Base-by-base conservation (phyloP, 1,140 invertebrate genomes). In the Neodiprion lecontei region DNA sequence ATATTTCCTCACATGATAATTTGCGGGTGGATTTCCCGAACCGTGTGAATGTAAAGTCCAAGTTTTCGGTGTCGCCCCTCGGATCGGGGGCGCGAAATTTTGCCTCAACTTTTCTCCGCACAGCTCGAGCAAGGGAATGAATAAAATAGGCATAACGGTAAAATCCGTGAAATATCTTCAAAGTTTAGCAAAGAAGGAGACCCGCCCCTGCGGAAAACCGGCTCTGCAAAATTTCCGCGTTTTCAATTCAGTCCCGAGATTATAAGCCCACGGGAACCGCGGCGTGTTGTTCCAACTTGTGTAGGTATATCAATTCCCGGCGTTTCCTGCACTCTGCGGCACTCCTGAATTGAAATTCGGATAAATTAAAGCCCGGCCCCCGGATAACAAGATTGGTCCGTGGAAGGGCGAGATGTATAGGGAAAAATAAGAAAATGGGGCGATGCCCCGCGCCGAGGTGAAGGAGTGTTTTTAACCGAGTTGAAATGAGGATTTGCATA, bases 401-500 rank as follows among this genome's bases (percentile, higher is more conserved):
- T 53, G 78, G 72, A 74, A 75, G 69, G n/a, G 53, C 53, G 53
- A 9, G n/a, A 61, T 17, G 53, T 14, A 61, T 5, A 40, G 28
- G 28, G 28, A 61, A 61, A 61, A 9, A 14, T 14, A 71, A 71
- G 53, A 70, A 23, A 70, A 73, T 50, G 75, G 79, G 75, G 72
- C 74, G 79, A 78, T 79, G 77, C 78, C 28, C 28, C 28, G 28
- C 28, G 28, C 28, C 5, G 28, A 40, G 28, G 28, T 40, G 28
- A 77, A 79, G 78, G 75, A 67, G 76, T 80, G 80, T 83, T 83
- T 83, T 84, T 84, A 83, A 82, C 77, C 79, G 82, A 81, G 79
- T 85, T 78, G 75, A 79, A 77, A 78, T 80, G 79, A 81, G 81
- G 83, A 85, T 85, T 84, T 85, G 82, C 83, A 85, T 84, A 79